Percentiles rank a stretch among this genome's conserved stretches.
Evolutionary conservation across 2,888 invertebrate species (phyloP).

Genomic region (Pristionchus entomophagus): DNA sequence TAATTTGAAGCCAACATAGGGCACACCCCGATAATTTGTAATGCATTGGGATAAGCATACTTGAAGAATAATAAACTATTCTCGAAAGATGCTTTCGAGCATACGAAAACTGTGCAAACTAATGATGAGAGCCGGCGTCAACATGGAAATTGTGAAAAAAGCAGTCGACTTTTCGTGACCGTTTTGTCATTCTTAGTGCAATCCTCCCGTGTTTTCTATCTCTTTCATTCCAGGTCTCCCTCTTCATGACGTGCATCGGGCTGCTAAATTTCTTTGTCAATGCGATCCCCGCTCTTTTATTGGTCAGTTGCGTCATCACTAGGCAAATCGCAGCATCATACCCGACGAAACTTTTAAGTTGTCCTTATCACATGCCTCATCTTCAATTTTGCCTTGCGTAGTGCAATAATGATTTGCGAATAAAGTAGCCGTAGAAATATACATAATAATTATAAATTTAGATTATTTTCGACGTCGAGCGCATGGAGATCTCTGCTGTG

Average conservation of each 20-base stretch:
- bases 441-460: background rate
- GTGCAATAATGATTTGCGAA: background rate
- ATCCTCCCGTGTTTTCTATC: background rate
- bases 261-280: conserved; percentile 87
- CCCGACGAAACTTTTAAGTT: conserved; percentile 70
- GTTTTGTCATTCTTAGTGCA: background rate
- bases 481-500: conserved; percentile 86
- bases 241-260: conserved; percentile 93
- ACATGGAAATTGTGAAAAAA: too few species aligned
- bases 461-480: conserved; percentile 83
- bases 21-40: too few species aligned
- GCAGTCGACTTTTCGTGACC: too few species aligned
- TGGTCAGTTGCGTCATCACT: background rate
- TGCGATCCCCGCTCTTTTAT: conserved; percentile 21
- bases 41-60: too few species aligned
- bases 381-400: too few species aligned
- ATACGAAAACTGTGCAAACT: too few species aligned
- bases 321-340: background rate
- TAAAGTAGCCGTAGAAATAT: background rate
- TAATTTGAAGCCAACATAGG: too few species aligned
- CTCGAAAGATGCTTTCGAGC: too few species aligned
- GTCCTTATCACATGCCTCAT: too few species aligned
- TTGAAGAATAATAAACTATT: too few species aligned
- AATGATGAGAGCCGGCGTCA: too few species aligned
- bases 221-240: conserved; percentile 82